These are phyloP conservation scores for Cheirogaleus medius DNA, from an alignment of 2,113 vertebrate genomes.

Conservation along the genomic window DNA sequence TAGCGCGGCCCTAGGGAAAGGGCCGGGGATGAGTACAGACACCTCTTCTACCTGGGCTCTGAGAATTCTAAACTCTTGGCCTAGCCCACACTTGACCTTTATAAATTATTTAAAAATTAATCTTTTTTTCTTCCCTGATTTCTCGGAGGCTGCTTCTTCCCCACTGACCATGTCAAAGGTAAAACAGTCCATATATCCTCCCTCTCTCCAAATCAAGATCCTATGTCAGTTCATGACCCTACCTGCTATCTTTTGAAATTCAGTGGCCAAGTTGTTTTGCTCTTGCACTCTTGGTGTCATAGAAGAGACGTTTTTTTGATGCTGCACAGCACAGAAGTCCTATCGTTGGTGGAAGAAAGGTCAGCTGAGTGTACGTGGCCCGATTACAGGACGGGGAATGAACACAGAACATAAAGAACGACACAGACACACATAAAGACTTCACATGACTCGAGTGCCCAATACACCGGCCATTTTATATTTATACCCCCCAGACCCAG, in stretches of 20 bases:
- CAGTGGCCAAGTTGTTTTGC: background rate
- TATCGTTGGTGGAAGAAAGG: background rate
- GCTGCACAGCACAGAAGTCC: background rate
- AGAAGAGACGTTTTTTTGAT: background rate
- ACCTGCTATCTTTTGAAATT: background rate
- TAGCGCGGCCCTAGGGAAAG: background rate
- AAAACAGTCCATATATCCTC: background rate
- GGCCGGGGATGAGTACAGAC: accelerated
- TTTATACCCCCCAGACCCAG: no score
- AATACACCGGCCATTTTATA: no score
- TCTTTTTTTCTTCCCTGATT: background rate
- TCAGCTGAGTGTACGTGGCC: background rate
- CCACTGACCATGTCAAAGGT: background rate
- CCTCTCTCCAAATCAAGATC: background rate
- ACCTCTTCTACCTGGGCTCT: background rate
- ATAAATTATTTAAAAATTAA: background rate
- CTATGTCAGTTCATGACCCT: background rate
- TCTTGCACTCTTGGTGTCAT: background rate
- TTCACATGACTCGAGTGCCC: no score
- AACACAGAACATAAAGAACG: no score
- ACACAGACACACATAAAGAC: no score
- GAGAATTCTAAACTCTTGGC: background rate
- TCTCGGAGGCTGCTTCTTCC: background rate
- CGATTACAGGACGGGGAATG: no score
- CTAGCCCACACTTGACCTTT: background rate